Conservation (phyloP, 2,797 vertebrate species). For the Diplodus sargus region DNA sequence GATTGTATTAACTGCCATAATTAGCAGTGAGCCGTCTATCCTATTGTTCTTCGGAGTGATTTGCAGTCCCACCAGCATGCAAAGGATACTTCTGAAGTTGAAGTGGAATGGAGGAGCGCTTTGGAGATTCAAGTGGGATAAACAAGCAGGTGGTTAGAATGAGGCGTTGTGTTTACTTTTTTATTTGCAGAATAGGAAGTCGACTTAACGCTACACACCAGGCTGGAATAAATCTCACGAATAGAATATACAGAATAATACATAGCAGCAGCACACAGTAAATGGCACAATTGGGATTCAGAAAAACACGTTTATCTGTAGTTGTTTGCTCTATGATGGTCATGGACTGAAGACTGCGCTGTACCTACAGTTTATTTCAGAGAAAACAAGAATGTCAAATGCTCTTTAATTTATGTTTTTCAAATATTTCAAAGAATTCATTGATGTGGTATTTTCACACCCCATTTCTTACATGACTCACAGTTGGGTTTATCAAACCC, state of each 20-base stretch:
- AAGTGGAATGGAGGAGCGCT: neutral
- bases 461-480: no score
- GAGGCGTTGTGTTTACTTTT: slow-evolving; percentile 13
- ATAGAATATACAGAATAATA: neutral
- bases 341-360: neutral
- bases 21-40: slow-evolving; percentile 4
- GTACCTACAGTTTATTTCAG: neutral
- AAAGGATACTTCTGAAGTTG: neutral
- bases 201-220: neutral
- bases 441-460: neutral
- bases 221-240: slow-evolving; percentile 13
- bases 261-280: neutral
- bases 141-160: slow-evolving; percentile 32
- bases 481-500: no score
- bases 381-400: neutral
- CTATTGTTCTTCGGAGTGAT: slow-evolving; percentile 4
- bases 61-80: neutral
- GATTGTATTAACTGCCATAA: neutral
- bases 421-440: neutral
- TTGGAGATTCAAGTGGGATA: neutral
- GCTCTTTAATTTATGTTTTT: neutral
- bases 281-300: neutral
- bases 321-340: neutral
- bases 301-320: neutral
- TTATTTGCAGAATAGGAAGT: slow-evolving; percentile 6